phyloP scores from a whole-genome alignment of 2,797 vertebrate genomes.

The Enteromius afrohamiltoni region DNA sequence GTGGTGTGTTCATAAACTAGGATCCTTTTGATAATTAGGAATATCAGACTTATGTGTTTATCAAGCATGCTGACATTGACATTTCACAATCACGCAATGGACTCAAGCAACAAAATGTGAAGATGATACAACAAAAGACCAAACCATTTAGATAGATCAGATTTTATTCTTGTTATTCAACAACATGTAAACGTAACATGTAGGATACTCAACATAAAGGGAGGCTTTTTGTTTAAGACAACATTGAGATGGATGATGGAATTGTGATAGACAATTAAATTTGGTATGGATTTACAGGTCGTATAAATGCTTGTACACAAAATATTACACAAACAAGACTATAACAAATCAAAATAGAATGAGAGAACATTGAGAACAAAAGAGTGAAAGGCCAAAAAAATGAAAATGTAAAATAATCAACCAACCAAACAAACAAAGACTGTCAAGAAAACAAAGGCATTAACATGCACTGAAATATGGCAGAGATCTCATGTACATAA shows the following conservation, averaged over 20 bases:
- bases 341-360: conserved; percentile 62
- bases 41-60: conserved; percentile 4
- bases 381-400: conserved; percentile 32
- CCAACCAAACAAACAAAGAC: conserved; percentile 35
- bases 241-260: conserved; percentile 59
- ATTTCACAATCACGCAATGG: conserved; percentile 57
- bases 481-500: conserved; percentile 21
- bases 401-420: conserved; percentile 5
- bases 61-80: conserved; percentile 22
- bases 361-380: conserved; percentile 48
- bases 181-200: conserved; percentile 44
- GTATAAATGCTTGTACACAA: conserved; percentile 42
- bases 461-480: conserved; percentile 68
- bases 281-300: conserved; percentile 38
- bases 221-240: conserved; percentile 42
- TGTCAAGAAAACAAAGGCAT: conserved; percentile 59
- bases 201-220: conserved; percentile 29
- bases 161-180: conserved; percentile 73
- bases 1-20: background rate
- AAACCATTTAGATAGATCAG: conserved; percentile 73
- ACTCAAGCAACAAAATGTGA: conserved; percentile 56
- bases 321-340: conserved; percentile 56
- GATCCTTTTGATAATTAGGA: background rate
- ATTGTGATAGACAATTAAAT: conserved; percentile 53
- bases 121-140: conserved; percentile 67